Evolutionary conservation across 2,113 vertebrate species (phyloP).

Genomic region (Melanerpes formicivorus): DNA sequence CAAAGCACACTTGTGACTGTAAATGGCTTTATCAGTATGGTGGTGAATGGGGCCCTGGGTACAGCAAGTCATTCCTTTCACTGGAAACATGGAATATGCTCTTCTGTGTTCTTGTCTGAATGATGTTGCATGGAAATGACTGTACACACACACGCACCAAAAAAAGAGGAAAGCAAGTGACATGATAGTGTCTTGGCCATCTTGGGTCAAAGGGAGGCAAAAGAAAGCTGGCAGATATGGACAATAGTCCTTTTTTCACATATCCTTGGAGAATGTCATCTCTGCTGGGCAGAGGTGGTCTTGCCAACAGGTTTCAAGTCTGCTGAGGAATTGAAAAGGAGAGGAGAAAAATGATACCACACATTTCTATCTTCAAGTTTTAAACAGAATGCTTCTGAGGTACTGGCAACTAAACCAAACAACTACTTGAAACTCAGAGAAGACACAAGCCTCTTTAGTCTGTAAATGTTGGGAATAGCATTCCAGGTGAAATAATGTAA

Average conservation of each 20-base stretch:
- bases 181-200: neutral
- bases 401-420: neutral
- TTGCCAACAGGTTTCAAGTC: neutral
- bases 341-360: neutral
- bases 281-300: neutral
- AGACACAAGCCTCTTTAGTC: neutral
- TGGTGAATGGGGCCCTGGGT: neutral
- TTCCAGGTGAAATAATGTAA: neutral
- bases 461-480: neutral
- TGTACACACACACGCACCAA: neutral
- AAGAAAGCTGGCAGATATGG: neutral
- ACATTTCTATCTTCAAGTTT: neutral
- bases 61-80: neutral
- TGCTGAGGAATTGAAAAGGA: neutral
- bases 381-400: neutral
- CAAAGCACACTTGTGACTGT: fast-evolving
- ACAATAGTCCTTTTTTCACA: neutral
- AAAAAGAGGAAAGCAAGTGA: neutral
- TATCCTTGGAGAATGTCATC: neutral
- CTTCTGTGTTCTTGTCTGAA: neutral
- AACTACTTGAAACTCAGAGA: neutral
- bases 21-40: neutral
- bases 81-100: neutral
- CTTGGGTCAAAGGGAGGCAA: neutral
- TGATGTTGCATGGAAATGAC: neutral